A percentile compares a stretch with the other conserved stretches of the same genome.
Conservation (phyloP, 2,113 vertebrate genomes). For the Phrynosoma platyrhinos region DNA sequence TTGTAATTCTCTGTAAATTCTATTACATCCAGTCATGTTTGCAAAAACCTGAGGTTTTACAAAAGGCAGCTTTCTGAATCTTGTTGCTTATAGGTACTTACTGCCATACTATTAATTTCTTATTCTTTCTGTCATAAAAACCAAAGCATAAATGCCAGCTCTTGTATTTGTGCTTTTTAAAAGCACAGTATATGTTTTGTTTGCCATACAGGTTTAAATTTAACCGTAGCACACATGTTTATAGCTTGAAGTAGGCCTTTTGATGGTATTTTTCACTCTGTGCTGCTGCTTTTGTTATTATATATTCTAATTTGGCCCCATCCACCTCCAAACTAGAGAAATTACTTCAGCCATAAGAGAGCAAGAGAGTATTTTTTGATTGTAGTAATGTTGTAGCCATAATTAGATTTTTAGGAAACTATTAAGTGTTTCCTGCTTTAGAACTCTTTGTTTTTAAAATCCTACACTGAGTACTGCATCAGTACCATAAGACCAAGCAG, state of each 20-base stretch:
- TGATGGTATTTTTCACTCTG: neutral
- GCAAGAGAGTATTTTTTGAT: neutral
- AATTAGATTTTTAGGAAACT: neutral
- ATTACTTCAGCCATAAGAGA: neutral
- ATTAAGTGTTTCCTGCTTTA: slow-evolving; percentile 17
- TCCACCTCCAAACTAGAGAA: neutral
- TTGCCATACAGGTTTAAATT: neutral
- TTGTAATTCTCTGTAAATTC: neutral
- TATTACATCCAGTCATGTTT: neutral
- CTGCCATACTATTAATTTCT: neutral
- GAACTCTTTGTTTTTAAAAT: neutral
- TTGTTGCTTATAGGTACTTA: neutral
- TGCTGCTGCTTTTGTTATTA: neutral
- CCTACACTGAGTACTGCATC: slow-evolving; percentile 13
- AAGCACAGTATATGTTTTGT: neutral
- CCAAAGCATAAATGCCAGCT: neutral
- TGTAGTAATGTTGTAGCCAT: neutral
- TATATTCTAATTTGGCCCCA: neutral
- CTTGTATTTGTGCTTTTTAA: neutral
- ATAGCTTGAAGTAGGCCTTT: neutral
- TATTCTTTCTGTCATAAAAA: neutral
- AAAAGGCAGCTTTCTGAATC: neutral
- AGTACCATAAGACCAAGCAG: slow-evolving; percentile 7
- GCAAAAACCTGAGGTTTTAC: neutral
- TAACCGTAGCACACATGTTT: neutral